Evolutionary conservation across 2,888 invertebrate species (phyloP).

Genomic region (Byasa hedistus): DNA sequence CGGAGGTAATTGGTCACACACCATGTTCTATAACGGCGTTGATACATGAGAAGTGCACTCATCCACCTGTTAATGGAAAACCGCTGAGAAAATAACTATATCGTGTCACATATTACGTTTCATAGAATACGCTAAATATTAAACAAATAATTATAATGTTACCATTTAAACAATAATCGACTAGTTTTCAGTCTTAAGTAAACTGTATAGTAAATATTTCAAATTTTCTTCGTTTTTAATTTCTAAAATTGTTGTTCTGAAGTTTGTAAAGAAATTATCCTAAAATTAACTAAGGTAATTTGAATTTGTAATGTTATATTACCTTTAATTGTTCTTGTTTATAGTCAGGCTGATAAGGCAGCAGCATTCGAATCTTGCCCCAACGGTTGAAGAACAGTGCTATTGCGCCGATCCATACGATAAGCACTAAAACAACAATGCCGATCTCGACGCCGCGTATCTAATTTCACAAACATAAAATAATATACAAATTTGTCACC

Average conservation of each 20-base stretch:
- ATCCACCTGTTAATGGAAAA: conserved; percentile 57
- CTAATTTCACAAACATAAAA: conserved; percentile 60
- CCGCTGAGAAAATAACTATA: conserved; percentile 21
- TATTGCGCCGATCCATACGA: conserved; percentile 93
- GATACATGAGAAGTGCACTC: conserved; percentile 56
- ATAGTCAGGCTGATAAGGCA: conserved; percentile 95
- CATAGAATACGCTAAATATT: too few relatives aligned
- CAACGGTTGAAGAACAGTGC: conserved; percentile 92
- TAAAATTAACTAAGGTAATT: neutral
- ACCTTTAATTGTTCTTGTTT: conserved; percentile 91
- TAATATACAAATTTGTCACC: neutral
- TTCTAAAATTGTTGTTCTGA: neutral
- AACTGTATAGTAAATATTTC: too few relatives aligned
- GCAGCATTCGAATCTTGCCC: conserved; percentile 94
- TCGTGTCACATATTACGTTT: neutral
- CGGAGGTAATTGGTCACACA: conserved; percentile 54
- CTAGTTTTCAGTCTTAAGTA: too few relatives aligned
- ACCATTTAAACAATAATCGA: too few relatives aligned
- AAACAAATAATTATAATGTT: too few relatives aligned
- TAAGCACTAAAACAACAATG: conserved; percentile 89
- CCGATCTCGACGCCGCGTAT: conserved; percentile 95
- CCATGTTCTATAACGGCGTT: conserved; percentile 58
- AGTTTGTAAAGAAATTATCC: neutral
- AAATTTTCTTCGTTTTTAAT: too few relatives aligned
- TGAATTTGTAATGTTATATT: conserved; percentile 29